Base-by-base conservation (phyloP, 1,140 invertebrate species). In the Andrena cerasifolii region DNA sequence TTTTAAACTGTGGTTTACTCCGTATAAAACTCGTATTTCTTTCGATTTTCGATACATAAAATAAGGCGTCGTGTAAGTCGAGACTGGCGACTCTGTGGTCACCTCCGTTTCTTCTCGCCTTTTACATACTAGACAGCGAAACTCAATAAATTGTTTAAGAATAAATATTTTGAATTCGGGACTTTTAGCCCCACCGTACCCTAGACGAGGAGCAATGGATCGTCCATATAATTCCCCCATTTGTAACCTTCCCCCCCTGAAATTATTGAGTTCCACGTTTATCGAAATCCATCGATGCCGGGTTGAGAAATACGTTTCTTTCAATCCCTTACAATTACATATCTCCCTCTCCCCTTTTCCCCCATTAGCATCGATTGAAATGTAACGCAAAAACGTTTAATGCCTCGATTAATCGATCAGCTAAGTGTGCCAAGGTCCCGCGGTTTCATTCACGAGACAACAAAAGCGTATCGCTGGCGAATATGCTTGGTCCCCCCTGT, bases 171-270 rank as follows among this genome's bases (percentile, higher is more conserved):
- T n/a, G n/a, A n/a, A n/a, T n/a, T n/a, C n/a, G n/a, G n/a, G n/a
- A n/a, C n/a, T n/a, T n/a, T n/a, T n/a, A n/a, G n/a, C n/a, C n/a
- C n/a, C n/a, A n/a, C n/a, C n/a, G n/a, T n/a, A n/a, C n/a, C n/a
- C n/a, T n/a, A n/a, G 31, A 56, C n/a, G 72, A 31, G 66, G 45
- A 24, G 7, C 72, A 14, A 56, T 74, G 28, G 51, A 66, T 66
- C 51, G 61, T 14, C 26, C 14, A 24, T 31, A 54, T 28, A 26
- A 33, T 45, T 18, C 18, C 18, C 14, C 7, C 12, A 0, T 61
- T 51, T n/a, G 40, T 54, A 7, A n/a, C n/a, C n/a, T 28, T 45
- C 7, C 0, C 33, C 1, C 8, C 26, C 24, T 5, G 1, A 40
- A 40, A 10, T 40, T 40, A 3, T 40, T 10, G 36, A 40, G 21